A percentile compares a stretch with the other conserved stretches of the same genome.
phyloP scores from a whole-genome alignment of 2,888 invertebrate genomes.

The Ornithoptera alexandrae region DNA sequence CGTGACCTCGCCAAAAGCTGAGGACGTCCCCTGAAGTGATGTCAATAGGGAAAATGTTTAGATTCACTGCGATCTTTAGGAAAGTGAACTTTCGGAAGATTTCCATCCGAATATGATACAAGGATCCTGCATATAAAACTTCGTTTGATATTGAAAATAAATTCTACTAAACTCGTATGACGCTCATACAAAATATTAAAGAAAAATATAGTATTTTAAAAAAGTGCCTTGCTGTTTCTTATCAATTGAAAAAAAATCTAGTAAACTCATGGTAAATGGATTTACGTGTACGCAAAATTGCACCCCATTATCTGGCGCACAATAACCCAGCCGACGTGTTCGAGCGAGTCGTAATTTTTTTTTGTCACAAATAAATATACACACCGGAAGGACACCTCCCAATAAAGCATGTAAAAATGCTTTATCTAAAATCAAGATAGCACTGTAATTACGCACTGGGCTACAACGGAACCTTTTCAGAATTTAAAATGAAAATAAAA shows the following conservation, averaged over 20 bases:
- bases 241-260: constrained; percentile 6
- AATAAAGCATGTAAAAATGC: constrained; percentile 59
- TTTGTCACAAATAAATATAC: constrained; percentile 31
- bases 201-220: not conserved
- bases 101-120: too few species aligned
- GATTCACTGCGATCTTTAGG: too few species aligned
- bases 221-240: constrained; percentile 11
- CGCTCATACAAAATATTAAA: too few species aligned
- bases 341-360: constrained; percentile 4
- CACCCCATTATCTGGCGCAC: constrained; percentile 22
- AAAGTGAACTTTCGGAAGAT: too few species aligned
- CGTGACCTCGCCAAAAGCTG: too few species aligned
- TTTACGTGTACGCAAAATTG: constrained; percentile 25
- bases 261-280: constrained; percentile 18
- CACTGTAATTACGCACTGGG: constrained; percentile 66
- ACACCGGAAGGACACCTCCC: constrained; percentile 61
- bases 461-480: constrained; percentile 61
- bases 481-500: constrained; percentile 51
- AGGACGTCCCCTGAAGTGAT: too few species aligned
- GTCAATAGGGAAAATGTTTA: too few species aligned
- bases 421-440: constrained; percentile 75
- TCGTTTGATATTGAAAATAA: too few species aligned
- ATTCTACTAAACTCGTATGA: too few species aligned
- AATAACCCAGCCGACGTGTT: constrained; percentile 16
- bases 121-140: too few species aligned